Conservation (phyloP, 2,113 vertebrate genomes). For the Myrmophylax atrothorax region DNA sequence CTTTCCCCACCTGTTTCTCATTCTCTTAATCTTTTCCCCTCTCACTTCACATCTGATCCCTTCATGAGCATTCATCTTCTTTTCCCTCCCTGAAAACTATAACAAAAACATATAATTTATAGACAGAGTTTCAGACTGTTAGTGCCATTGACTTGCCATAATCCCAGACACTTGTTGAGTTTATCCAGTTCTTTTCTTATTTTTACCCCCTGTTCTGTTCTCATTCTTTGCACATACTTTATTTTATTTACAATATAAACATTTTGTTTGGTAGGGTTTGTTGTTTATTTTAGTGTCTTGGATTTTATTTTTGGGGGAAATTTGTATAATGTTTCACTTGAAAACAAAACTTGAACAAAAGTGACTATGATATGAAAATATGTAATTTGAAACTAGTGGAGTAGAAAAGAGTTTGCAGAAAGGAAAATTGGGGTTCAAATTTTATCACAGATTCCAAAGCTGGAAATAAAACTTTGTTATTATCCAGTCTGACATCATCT, state of each 20-base stretch:
- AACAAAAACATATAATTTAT: not conserved
- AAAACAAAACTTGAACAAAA: not conserved
- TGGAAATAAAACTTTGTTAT: not conserved
- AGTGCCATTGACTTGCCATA: not conserved
- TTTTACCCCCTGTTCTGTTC: not conserved
- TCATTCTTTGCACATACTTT: not conserved
- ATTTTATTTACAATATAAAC: not conserved
- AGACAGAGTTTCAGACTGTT: not conserved
- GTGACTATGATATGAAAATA: not conserved
- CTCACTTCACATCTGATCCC: not conserved
- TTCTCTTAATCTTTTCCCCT: not conserved
- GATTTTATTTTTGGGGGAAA: not conserved
- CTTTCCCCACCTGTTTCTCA: not conserved
- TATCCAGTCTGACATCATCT: not conserved
- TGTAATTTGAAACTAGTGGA: not conserved
- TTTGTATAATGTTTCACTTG: not conserved
- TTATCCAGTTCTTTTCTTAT: not conserved
- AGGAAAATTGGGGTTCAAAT: not conserved
- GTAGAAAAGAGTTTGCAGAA: not conserved
- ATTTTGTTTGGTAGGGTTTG: not conserved
- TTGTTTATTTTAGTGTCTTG: not conserved
- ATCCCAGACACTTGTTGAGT: fast-evolving
- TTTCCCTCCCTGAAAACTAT: not conserved
- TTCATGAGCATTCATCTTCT: not conserved
- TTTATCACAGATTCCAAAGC: not conserved